Evolutionary conservation across 2,113 vertebrate species (phyloP).

Genomic region (Crotalus horridus): DNA sequence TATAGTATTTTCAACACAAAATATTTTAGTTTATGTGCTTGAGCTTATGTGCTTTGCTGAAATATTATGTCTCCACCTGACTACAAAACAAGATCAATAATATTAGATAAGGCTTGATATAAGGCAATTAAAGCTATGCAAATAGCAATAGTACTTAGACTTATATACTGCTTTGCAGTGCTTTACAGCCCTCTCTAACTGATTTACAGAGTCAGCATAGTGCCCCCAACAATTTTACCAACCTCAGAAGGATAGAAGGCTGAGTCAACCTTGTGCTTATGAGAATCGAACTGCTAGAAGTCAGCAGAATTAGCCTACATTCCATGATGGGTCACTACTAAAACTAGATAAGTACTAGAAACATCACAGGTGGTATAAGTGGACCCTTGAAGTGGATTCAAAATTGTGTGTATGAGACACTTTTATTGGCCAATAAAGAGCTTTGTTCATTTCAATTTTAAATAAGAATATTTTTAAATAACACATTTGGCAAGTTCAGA

Average conservation of each 20-base stretch:
- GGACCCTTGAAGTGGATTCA: background rate
- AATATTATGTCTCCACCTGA: background rate
- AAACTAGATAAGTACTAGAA: background rate
- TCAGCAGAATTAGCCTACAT: background rate
- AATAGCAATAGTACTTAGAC: background rate
- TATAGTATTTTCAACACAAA: background rate
- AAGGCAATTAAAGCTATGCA: background rate
- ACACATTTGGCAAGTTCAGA: background rate
- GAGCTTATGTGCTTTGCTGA: background rate
- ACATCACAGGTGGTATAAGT: background rate
- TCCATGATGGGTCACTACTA: background rate
- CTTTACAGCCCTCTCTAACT: background rate
- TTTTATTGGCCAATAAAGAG: background rate
- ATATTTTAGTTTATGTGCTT: background rate
- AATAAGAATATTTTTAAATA: background rate
- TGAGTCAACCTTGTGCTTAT: background rate
- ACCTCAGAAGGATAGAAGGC: background rate
- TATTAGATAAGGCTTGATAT: background rate
- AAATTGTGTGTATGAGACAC: background rate
- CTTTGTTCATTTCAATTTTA: background rate
- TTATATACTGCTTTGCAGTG: background rate
- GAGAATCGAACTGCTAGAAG: background rate
- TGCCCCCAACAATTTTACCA: background rate
- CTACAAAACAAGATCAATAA: background rate
- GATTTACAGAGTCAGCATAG: background rate